Percentiles rank a stretch among this genome's conserved stretches.
These are phyloP conservation scores for Drosophila pandora DNA, from an alignment of 1,140 invertebrate species.

Conservation along the genomic window DNA sequence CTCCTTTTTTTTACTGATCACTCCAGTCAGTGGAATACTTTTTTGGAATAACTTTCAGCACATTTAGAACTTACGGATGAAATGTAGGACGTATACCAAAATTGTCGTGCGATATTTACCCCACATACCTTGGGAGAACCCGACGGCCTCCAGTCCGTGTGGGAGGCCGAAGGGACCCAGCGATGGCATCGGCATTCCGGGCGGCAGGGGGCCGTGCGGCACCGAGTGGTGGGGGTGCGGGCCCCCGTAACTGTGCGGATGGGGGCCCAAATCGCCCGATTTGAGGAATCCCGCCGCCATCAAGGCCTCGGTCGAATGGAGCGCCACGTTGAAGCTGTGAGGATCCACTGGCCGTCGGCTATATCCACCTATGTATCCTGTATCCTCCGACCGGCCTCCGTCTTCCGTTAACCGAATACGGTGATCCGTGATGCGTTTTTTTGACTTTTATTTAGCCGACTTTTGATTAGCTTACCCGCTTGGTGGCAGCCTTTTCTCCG, in stretches of 20 bases:
- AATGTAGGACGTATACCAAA: slow-evolving; percentile 68
- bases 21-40: background rate
- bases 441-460: too few species aligned
- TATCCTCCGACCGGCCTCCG: background rate
- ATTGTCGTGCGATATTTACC: slow-evolving; percentile 83
- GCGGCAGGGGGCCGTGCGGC: slow-evolving; percentile 81
- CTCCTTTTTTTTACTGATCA: background rate
- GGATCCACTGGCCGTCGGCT: slow-evolving; percentile 30
- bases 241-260: slow-evolving; percentile 83
- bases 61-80: slow-evolving; percentile 21
- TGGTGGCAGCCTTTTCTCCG: background rate
- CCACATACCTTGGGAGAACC: slow-evolving; percentile 85
- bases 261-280: slow-evolving; percentile 80
- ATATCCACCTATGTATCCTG: slow-evolving; percentile 3
- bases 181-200: slow-evolving; percentile 83
- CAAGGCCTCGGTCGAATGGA: slow-evolving; percentile 83
- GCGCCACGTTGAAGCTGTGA: slow-evolving; percentile 81
- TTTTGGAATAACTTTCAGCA: slow-evolving; percentile 51
- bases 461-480: background rate
- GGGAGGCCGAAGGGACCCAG: slow-evolving; percentile 84
- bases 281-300: slow-evolving; percentile 84
- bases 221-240: slow-evolving; percentile 83
- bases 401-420: slow-evolving; percentile 13
- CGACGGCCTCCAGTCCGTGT: slow-evolving; percentile 84
- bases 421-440: slow-evolving; percentile 1